These are phyloP conservation scores for Syrmaticus mikado DNA, from an alignment of 2,113 vertebrate genomes.

Conservation along the genomic window DNA sequence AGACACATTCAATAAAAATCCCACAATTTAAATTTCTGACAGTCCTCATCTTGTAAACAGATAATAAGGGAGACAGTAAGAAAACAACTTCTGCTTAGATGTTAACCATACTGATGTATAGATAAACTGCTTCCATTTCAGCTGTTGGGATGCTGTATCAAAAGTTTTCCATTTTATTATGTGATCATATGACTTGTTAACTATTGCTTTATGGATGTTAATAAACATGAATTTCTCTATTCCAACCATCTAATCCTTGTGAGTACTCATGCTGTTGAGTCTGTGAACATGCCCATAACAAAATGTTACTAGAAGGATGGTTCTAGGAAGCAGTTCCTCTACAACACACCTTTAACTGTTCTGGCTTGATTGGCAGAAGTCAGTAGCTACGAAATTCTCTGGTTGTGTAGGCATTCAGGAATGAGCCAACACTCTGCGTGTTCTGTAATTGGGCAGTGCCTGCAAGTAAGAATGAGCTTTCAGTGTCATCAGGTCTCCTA, in stretches of 20 bases:
- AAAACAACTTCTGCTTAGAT: not conserved
- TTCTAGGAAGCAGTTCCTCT: not conserved
- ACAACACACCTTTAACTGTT: not conserved
- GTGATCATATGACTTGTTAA: not conserved
- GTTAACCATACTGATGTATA: not conserved
- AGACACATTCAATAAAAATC: fast-evolving
- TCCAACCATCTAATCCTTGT: not conserved
- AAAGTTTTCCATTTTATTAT: not conserved
- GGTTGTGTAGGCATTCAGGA: not conserved
- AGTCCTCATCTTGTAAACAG: not conserved
- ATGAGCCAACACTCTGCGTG: not conserved
- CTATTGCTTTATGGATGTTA: not conserved
- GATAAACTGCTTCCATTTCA: not conserved
- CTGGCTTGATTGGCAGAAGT: not conserved
- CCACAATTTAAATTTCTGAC: not conserved
- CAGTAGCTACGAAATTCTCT: not conserved
- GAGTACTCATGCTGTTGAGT: not conserved
- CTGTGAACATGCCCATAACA: not conserved
- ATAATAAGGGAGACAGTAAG: not conserved
- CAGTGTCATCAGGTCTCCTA: not conserved
- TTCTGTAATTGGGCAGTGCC: not conserved
- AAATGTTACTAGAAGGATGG: not conserved
- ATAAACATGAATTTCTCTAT: not conserved
- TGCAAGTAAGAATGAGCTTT: not conserved
- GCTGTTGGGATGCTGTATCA: not conserved